These are phyloP conservation scores for Drosophila subpulchrella DNA, from an alignment of 1,140 invertebrate genomes.

Conservation along the genomic window DNA sequence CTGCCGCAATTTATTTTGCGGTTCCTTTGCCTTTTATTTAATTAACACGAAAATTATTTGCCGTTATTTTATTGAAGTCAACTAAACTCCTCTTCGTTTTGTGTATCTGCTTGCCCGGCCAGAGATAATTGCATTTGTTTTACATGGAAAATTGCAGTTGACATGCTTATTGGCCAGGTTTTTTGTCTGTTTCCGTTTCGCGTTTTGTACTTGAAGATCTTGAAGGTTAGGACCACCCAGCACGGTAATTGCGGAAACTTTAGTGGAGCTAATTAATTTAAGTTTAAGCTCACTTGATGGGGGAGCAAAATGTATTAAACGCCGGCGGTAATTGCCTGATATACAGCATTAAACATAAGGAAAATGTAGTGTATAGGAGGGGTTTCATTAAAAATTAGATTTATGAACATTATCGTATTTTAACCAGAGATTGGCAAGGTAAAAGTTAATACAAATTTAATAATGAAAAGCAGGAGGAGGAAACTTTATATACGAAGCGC, in stretches of 20 bases:
- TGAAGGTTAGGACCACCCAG: slow-evolving; percentile 73
- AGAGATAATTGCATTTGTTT: slow-evolving; percentile 71
- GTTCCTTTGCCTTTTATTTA: slow-evolving; percentile 63
- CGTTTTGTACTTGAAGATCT: slow-evolving; percentile 25
- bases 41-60: slow-evolving; percentile 71
- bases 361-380: background rate
- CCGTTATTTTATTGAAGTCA: slow-evolving; percentile 45
- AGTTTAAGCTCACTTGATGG: slow-evolving; percentile 29
- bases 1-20: slow-evolving; percentile 62
- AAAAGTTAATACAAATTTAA: background rate
- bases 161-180: slow-evolving; percentile 56
- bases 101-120: slow-evolving; percentile 30
- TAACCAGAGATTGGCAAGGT: background rate
- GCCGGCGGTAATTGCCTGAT: slow-evolving; percentile 7
- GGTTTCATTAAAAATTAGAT: background rate
- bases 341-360: background rate
- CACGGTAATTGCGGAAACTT: slow-evolving; percentile 56
- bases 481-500: background rate
- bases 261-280: slow-evolving; percentile 57
- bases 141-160: slow-evolving; percentile 68
- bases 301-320: background rate
- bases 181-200: slow-evolving; percentile 26
- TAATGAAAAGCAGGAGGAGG: background rate
- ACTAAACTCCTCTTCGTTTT: background rate
- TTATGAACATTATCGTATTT: background rate